phyloP scores from a whole-genome alignment of 2,113 vertebrate species.

The Podiceps cristatus region DNA sequence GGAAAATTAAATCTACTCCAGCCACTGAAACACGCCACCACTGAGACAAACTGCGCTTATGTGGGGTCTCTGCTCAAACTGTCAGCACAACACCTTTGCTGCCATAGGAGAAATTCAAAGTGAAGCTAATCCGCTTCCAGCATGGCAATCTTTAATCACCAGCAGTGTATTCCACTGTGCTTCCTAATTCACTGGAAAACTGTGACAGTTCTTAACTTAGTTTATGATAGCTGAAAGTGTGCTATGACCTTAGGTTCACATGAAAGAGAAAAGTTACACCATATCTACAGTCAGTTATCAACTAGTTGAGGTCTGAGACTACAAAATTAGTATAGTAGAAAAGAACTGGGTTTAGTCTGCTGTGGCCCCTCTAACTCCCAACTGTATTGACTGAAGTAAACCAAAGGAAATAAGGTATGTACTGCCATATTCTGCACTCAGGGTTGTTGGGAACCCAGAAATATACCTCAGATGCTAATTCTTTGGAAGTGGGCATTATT shows the following conservation, averaged over 20 bases:
- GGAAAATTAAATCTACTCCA: background rate
- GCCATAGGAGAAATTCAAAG: background rate
- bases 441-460: background rate
- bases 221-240: background rate
- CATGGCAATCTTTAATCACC: background rate
- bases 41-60: background rate
- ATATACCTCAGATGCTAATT: background rate
- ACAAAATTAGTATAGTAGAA: background rate
- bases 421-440: background rate
- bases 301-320: background rate
- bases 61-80: accelerated
- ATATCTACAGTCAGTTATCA: background rate
- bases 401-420: background rate
- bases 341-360: background rate
- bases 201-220: background rate
- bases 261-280: background rate
- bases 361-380: background rate
- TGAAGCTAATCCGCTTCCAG: background rate
- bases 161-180: background rate
- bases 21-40: background rate
- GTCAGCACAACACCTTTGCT: background rate
- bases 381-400: background rate
- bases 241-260: background rate
- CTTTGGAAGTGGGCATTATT: background rate
- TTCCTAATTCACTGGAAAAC: background rate